Conservation (phyloP, 2,113 vertebrate species). For the Sylvicapra grimmia region DNA sequence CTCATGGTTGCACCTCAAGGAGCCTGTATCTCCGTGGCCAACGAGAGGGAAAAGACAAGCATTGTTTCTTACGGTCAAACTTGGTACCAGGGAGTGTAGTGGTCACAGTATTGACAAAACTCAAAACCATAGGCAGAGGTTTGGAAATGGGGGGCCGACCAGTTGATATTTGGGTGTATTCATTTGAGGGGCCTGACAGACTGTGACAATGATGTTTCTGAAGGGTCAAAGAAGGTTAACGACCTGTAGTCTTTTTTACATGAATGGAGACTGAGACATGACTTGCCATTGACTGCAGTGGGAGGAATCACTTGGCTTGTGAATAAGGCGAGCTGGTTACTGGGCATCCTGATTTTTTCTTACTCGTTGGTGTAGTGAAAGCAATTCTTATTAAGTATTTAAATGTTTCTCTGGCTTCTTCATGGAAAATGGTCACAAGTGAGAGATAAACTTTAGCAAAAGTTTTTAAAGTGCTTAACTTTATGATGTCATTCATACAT, state of each 20-base stretch:
- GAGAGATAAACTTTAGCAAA: background rate
- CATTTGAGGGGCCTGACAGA: background rate
- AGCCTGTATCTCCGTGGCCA: rapidly evolving
- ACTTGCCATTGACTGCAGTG: background rate
- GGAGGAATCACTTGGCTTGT: too few relatives aligned
- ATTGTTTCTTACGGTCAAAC: rapidly evolving
- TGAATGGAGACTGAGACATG: background rate
- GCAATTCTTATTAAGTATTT: background rate
- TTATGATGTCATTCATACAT: too few relatives aligned
- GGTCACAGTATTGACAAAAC: rapidly evolving
- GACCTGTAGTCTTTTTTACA: background rate
- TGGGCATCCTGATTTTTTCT: background rate
- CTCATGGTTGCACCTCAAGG: too few relatives aligned
- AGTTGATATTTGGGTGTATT: background rate
- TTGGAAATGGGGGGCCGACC: too few relatives aligned
- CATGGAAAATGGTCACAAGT: background rate
- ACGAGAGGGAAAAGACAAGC: rapidly evolving
- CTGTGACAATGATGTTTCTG: background rate
- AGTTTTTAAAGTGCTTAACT: background rate
- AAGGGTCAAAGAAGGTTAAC: background rate
- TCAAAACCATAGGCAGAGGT: background rate
- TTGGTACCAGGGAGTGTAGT: background rate
- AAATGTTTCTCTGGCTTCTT: background rate
- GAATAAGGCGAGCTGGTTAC: background rate
- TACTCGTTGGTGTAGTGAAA: background rate